Percentiles rank a stretch among this genome's conserved stretches.
Evolutionary conservation across 2,113 vertebrate species (phyloP).

Genomic region (Puffinus mauretanicus): DNA sequence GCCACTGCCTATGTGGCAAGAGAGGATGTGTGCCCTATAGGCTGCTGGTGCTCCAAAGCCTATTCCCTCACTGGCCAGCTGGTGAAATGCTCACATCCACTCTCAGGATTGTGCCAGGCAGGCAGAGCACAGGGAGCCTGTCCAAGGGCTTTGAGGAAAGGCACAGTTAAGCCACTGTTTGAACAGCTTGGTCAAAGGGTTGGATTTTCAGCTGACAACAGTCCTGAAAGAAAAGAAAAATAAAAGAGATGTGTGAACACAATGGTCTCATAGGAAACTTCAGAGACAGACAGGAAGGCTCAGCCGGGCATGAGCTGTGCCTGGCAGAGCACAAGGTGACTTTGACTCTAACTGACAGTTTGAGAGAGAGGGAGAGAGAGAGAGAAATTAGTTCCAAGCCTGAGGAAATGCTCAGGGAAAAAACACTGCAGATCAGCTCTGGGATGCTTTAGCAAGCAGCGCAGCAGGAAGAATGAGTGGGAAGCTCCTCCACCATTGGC

Average conservation of each 20-base stretch:
- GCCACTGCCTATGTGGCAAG: neutral
- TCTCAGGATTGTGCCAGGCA: slow-evolving; percentile 58
- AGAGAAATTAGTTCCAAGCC: slow-evolving; percentile 13
- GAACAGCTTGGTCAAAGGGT: slow-evolving; percentile 66
- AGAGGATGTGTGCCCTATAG: neutral
- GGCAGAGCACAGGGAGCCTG: slow-evolving; percentile 51
- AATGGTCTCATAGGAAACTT: slow-evolving; percentile 55
- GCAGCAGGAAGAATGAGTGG: neutral
- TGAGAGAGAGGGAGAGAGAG: neutral
- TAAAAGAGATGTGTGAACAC: slow-evolving; percentile 55
- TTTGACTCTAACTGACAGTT: slow-evolving; percentile 58
- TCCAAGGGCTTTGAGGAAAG: slow-evolving; percentile 63
- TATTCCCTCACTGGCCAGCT: neutral
- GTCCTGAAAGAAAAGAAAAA: slow-evolving; percentile 59
- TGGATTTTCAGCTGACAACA: slow-evolving; percentile 68
- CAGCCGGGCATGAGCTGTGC: slow-evolving; percentile 33
- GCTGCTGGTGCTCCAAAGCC: neutral
- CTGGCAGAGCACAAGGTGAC: slow-evolving; percentile 49
- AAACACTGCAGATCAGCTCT: neutral
- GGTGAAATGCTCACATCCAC: neutral
- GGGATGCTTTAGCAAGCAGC: neutral
- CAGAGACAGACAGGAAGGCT: slow-evolving; percentile 55
- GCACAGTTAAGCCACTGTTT: slow-evolving; percentile 72
- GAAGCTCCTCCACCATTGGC: neutral
- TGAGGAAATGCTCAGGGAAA: slow-evolving; percentile 20